Evolutionary conservation across 2,888 invertebrate genomes (phyloP).

Genomic region (Cynaeus angustus): DNA sequence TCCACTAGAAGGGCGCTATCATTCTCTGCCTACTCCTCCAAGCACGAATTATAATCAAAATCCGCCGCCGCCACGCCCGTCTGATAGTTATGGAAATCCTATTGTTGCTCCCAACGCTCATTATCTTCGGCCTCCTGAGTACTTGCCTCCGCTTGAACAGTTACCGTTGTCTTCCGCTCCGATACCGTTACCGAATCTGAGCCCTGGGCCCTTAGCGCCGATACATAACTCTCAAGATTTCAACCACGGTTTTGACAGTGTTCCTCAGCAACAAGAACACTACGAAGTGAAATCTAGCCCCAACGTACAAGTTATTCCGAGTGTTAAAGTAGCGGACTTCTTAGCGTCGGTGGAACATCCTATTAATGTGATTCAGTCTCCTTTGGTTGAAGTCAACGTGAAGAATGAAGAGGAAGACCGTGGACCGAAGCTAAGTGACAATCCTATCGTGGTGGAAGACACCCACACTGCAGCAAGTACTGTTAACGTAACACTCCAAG

Average conservation of each 20-base stretch:
- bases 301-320: slow-evolving; percentile 76
- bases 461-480: slow-evolving; percentile 73
- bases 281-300: slow-evolving; percentile 37
- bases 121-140: slow-evolving; percentile 55
- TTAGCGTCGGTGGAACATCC: slow-evolving; percentile 83
- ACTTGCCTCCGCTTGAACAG: slow-evolving; percentile 60
- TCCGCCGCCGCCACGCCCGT: slow-evolving; percentile 61
- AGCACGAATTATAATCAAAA: slow-evolving; percentile 18
- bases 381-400: slow-evolving; percentile 77
- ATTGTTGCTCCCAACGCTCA: slow-evolving; percentile 66
- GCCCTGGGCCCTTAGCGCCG: slow-evolving; percentile 68
- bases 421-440: slow-evolving; percentile 62
- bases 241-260: slow-evolving; percentile 63
- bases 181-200: slow-evolving; percentile 79
- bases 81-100: slow-evolving; percentile 69
- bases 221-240: slow-evolving; percentile 76
- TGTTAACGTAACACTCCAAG: slow-evolving; percentile 59
- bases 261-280: slow-evolving; percentile 33
- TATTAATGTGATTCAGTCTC: slow-evolving; percentile 81
- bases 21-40: slow-evolving; percentile 41
- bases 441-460: slow-evolving; percentile 72
- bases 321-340: slow-evolving; percentile 80
- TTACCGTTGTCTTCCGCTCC: slow-evolving; percentile 65
- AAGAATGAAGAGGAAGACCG: slow-evolving; percentile 40
- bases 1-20: slow-evolving; percentile 55